A percentile compares a stretch with the other conserved stretches of the same genome.
Conservation (phyloP, 1,140 invertebrate genomes). For the Plodia interpunctella region DNA sequence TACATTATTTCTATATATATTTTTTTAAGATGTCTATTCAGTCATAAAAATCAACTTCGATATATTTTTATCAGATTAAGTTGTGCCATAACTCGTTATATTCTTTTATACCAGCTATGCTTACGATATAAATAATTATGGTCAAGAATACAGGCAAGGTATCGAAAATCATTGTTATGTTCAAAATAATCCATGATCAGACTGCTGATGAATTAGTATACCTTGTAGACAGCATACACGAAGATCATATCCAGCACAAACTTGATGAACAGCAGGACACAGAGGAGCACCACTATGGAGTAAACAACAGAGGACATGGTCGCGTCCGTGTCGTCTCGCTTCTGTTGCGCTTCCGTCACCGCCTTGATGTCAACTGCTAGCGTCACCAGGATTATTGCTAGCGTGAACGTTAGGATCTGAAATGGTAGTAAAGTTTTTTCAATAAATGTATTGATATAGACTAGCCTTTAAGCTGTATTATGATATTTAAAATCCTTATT, state of each 20-base stretch:
- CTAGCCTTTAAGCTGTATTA: no score
- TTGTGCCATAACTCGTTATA: no score
- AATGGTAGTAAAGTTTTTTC: slow-evolving; percentile 1
- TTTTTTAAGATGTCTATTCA: no score
- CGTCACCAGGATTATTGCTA: slow-evolving; percentile 55
- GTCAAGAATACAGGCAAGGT: no score
- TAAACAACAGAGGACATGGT: slow-evolving; percentile 58
- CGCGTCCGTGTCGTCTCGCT: slow-evolving; percentile 39
- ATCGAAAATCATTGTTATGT: no score
- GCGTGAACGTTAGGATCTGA: slow-evolving; percentile 57
- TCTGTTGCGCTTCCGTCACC: slow-evolving; percentile 29
- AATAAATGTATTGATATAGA: no score
- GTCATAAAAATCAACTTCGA: no score
- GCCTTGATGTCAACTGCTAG: slow-evolving; percentile 57
- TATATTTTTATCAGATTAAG: no score
- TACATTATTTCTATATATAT: no score
- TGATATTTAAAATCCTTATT: no score
- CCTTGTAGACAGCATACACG: slow-evolving; percentile 62
- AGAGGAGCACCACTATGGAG: slow-evolving; percentile 54
- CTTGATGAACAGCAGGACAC: slow-evolving; percentile 54
- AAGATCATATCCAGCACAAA: slow-evolving; percentile 56
- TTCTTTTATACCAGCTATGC: no score
- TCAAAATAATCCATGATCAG: not conserved
- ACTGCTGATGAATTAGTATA: slow-evolving; percentile 19
- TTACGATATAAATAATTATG: no score